A percentile compares a stretch with the other conserved stretches of the same genome.
phyloP scores from a whole-genome alignment of 2,888 invertebrate species.

The Eupithecia dodoneata region DNA sequence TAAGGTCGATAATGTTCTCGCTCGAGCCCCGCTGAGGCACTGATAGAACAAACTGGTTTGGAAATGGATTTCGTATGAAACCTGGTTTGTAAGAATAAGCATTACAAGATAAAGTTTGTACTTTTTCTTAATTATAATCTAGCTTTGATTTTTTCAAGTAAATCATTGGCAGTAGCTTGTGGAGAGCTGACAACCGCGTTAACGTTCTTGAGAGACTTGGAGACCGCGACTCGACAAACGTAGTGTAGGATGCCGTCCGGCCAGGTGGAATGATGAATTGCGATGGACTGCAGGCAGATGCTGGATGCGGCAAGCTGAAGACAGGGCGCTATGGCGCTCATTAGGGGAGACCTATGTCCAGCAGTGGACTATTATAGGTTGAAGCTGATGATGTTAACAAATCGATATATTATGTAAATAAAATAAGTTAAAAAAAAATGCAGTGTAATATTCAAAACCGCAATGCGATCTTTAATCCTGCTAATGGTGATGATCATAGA shows the following conservation, averaged over 20 bases:
- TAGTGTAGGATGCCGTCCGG: background rate
- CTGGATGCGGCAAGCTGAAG: background rate
- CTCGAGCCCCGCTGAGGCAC: slow-evolving; percentile 27
- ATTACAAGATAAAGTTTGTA: slow-evolving; percentile 39
- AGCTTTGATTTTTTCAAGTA: background rate
- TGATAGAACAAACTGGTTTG: slow-evolving; percentile 46
- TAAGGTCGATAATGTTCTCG: slow-evolving; percentile 25
- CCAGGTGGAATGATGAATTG: background rate
- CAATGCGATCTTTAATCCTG: too few species aligned
- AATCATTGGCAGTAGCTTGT: background rate
- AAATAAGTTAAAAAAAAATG: too few species aligned
- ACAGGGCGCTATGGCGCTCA: background rate
- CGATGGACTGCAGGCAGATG: background rate
- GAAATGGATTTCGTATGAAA: slow-evolving; percentile 44
- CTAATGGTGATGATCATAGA: too few species aligned
- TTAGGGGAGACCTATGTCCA: background rate
- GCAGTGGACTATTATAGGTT: background rate
- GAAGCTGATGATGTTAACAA: background rate
- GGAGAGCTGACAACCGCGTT: background rate
- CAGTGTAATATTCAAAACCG: too few species aligned
- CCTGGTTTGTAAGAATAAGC: slow-evolving; percentile 41
- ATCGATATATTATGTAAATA: too few species aligned
- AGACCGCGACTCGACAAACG: background rate
- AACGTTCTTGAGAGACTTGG: background rate
- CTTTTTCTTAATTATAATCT: slow-evolving; percentile 39